A percentile compares a stretch with the other conserved stretches of the same genome.
Evolutionary conservation across 2,888 invertebrate species (phyloP).

Genomic region (Amiota minor): DNA sequence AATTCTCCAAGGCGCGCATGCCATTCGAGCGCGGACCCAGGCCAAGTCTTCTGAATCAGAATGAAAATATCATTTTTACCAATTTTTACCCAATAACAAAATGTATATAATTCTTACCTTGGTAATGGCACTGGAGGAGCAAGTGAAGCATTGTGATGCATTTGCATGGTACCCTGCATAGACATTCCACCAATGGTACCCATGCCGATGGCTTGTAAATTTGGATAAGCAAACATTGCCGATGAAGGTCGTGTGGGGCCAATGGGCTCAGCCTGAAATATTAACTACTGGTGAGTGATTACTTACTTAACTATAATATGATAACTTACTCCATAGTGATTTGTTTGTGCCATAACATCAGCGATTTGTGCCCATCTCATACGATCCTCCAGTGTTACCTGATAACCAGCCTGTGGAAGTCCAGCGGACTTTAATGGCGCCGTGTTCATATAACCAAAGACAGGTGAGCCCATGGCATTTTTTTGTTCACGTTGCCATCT

Average conservation of each 20-base stretch:
- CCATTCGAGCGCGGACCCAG: constrained; percentile 74
- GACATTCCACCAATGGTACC: constrained; percentile 74
- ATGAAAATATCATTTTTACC: too few species aligned
- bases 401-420: constrained; percentile 82
- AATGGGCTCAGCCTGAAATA: constrained; percentile 81
- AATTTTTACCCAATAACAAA: not conserved
- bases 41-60: constrained; percentile 64
- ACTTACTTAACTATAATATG: constrained; percentile 4
- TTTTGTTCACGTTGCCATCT: constrained; percentile 93
- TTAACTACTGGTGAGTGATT: not conserved
- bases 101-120: constrained; percentile 73
- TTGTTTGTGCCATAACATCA: constrained; percentile 89
- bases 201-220: constrained; percentile 73
- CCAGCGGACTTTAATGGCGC: constrained; percentile 79
- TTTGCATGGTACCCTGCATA: constrained; percentile 72
- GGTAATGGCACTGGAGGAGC: constrained; percentile 80
- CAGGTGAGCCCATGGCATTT: constrained; percentile 84
- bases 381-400: constrained; percentile 84
- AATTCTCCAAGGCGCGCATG: constrained; percentile 75
- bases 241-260: constrained; percentile 85
- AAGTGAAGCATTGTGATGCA: constrained; percentile 73
- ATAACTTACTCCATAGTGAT: constrained; percentile 84
- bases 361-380: constrained; percentile 92
- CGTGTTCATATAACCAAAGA: constrained; percentile 89
- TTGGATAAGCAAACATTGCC: constrained; percentile 88